phyloP scores from a whole-genome alignment of 2,888 invertebrate species.

The Lysandra bellargus region DNA sequence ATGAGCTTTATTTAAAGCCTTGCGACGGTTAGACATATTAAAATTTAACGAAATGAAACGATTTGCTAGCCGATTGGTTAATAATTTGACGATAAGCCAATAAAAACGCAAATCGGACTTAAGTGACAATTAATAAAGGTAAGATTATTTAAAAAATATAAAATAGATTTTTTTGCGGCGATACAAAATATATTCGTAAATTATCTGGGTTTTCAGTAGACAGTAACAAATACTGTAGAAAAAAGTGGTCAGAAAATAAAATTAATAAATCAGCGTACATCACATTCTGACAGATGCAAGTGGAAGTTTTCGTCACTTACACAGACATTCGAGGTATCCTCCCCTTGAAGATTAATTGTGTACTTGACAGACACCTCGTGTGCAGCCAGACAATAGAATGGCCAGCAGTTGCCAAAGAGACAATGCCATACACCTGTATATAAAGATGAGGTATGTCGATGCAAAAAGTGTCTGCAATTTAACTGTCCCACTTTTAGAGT shows the following conservation, averaged over 20 bases:
- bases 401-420: slow-evolving; percentile 54
- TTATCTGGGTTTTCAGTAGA: background rate
- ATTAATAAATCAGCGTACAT: slow-evolving; percentile 14
- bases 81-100: too few relatives aligned
- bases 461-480: background rate
- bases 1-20: too few relatives aligned
- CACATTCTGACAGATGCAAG: slow-evolving; percentile 15
- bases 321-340: slow-evolving; percentile 42
- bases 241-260: background rate
- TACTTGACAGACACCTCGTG: slow-evolving; percentile 64
- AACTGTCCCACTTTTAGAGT: background rate
- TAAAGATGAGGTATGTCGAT: background rate
- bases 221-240: background rate
- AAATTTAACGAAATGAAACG: too few relatives aligned
- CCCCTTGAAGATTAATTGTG: slow-evolving; percentile 63
- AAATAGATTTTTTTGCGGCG: background rate
- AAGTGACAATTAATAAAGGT: too few relatives aligned
- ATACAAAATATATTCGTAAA: too few relatives aligned
- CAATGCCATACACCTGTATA: background rate
- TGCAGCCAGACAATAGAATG: slow-evolving; percentile 48
- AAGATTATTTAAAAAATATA: too few relatives aligned
- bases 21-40: too few relatives aligned
- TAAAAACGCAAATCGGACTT: too few relatives aligned
- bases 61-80: too few relatives aligned
- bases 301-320: slow-evolving; percentile 37